Conservation (phyloP, 2,888 invertebrate genomes). For the Nemurella pictetii region DNA sequence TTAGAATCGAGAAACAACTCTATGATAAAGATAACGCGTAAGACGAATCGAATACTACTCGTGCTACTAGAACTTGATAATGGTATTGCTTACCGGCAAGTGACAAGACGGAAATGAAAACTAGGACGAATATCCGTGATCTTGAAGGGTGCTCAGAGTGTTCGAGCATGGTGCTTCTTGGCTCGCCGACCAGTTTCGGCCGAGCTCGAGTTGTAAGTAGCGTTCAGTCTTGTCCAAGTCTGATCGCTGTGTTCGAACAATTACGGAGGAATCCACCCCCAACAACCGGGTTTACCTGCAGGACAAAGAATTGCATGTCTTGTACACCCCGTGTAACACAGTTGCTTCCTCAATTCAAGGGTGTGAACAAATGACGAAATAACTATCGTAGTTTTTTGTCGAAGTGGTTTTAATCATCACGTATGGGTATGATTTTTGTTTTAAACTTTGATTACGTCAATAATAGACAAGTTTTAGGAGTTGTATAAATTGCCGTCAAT, state of each 20-base stretch:
- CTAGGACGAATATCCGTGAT: slow-evolving; percentile 22
- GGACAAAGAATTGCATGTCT: neutral
- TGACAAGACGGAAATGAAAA: slow-evolving; percentile 16
- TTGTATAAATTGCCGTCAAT: too few species aligned
- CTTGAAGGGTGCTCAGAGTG: neutral
- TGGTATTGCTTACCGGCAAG: neutral
- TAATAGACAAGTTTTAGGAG: too few species aligned
- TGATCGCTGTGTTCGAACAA: neutral
- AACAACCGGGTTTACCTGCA: neutral
- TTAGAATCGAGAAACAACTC: too few species aligned
- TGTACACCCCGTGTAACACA: neutral
- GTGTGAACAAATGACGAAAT: too few species aligned
- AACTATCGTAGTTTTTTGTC: too few species aligned
- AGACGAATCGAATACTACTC: too few species aligned
- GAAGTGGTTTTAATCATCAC: too few species aligned
- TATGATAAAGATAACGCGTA: too few species aligned
- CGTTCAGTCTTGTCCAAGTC: neutral
- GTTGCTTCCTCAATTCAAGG: too few species aligned
- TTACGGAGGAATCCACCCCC: neutral
- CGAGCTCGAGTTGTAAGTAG: neutral
- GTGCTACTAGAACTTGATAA: too few species aligned
- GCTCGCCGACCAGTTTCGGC: neutral
- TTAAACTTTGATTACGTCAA: too few species aligned
- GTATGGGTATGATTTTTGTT: too few species aligned
- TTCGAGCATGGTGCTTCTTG: neutral